phyloP scores from a whole-genome alignment of 2,888 invertebrate species.

The Pegoplata infirma region DNA sequence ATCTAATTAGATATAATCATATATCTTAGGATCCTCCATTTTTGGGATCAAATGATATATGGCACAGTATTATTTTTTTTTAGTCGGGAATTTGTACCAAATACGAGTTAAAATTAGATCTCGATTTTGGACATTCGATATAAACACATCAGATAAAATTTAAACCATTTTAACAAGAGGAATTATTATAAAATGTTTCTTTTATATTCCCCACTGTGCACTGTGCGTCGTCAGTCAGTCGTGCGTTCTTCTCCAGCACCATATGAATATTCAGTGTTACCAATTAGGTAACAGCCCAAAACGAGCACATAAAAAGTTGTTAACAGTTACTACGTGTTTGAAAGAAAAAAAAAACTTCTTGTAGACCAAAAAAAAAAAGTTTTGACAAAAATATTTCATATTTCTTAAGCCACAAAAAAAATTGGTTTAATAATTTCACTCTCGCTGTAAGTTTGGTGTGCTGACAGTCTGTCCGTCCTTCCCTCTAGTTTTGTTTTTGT shows the following conservation, averaged over 20 bases:
- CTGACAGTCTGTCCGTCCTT: neutral
- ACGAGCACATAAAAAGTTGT: neutral
- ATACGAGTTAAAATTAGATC: no score
- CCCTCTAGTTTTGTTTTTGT: neutral
- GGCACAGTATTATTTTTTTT: no score
- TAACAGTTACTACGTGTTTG: neutral
- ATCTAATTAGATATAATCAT: no score
- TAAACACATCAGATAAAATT: no score
- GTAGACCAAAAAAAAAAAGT: neutral
- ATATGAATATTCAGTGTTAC: constrained; percentile 44
- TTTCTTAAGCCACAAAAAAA: neutral
- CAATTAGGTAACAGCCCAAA: constrained; percentile 44
- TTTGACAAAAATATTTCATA: constrained; percentile 1
- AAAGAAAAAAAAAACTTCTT: constrained; percentile 23
- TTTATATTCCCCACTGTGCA: no score
- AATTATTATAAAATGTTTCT: no score
- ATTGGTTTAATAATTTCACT: constrained; percentile 35
- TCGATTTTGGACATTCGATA: no score
- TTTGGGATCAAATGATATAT: no score
- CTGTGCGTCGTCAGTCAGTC: no score
- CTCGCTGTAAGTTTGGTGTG: constrained; percentile 3
- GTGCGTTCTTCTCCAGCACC: neutral
- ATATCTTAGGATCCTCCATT: no score
- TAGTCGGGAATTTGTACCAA: no score
- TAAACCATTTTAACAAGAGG: no score